phyloP scores from a whole-genome alignment of 2,113 vertebrate species.

The Galemys pyrenaicus region DNA sequence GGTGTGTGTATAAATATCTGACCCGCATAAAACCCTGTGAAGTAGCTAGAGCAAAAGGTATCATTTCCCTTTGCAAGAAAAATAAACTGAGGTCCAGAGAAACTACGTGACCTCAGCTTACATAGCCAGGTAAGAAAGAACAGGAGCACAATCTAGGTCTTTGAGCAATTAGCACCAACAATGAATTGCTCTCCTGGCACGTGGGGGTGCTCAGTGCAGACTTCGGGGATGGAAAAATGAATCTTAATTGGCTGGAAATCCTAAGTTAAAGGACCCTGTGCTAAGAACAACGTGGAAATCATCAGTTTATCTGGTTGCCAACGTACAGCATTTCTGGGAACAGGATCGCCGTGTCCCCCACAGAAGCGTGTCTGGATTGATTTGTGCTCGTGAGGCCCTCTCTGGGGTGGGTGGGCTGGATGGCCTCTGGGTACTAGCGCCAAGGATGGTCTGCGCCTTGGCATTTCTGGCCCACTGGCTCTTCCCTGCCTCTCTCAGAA shows the following conservation, averaged over 20 bases:
- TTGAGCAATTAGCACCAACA: background rate
- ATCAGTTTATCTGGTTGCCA: background rate
- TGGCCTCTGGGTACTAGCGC: background rate
- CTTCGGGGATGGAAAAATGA: background rate
- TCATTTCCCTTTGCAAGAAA: background rate
- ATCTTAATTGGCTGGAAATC: background rate
- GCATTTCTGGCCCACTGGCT: background rate
- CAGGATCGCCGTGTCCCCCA: background rate
- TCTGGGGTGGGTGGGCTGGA: rapidly evolving
- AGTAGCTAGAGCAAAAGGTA: background rate
- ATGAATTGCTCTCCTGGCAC: background rate
- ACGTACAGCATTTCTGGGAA: background rate
- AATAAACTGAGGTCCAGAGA: background rate
- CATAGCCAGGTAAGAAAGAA: background rate
- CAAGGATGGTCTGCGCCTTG: background rate
- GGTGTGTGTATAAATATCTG: too few species aligned
- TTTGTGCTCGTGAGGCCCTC: background rate
- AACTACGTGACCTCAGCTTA: background rate
- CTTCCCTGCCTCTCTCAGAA: background rate
- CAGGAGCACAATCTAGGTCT: background rate
- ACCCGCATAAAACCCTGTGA: background rate
- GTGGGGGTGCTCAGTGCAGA: too few species aligned
- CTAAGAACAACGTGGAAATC: background rate
- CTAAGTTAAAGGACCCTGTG: background rate
- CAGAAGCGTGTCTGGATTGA: background rate